phyloP scores from a whole-genome alignment of 2,888 invertebrate genomes.

The Pantelozetes paolii region DNA sequence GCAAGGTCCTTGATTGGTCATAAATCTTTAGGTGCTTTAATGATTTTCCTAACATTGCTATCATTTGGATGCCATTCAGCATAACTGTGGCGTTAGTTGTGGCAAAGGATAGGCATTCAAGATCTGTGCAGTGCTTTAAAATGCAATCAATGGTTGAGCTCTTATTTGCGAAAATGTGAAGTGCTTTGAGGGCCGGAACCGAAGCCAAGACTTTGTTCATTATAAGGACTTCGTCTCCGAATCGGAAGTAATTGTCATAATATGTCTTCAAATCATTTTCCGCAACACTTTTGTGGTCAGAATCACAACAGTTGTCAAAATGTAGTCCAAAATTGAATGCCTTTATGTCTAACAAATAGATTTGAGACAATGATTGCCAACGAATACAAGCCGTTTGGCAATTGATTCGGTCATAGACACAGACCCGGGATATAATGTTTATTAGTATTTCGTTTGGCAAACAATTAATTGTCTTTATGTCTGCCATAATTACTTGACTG shows the following conservation, averaged over 20 bases:
- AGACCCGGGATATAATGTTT: not conserved
- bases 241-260: not conserved
- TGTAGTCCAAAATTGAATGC: not conserved
- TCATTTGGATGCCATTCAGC: not conserved
- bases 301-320: not conserved
- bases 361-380: slow-evolving; percentile 1
- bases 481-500: not conserved
- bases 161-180: not conserved
- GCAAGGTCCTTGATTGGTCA: not conserved
- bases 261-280: not conserved
- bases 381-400: not conserved
- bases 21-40: slow-evolving; percentile 2
- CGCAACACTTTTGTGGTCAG: not conserved
- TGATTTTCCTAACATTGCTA: not conserved
- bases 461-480: slow-evolving; percentile 9
- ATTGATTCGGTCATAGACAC: not conserved
- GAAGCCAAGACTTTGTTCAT: not conserved
- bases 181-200: not conserved
- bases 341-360: not conserved
- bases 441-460: slow-evolving; percentile 9
- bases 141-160: not conserved
- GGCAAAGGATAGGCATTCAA: not conserved
- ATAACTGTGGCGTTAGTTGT: not conserved
- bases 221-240: not conserved
- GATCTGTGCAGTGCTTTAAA: not conserved